Conservation (phyloP, 2,888 invertebrate species). For the Biston betularia region DNA sequence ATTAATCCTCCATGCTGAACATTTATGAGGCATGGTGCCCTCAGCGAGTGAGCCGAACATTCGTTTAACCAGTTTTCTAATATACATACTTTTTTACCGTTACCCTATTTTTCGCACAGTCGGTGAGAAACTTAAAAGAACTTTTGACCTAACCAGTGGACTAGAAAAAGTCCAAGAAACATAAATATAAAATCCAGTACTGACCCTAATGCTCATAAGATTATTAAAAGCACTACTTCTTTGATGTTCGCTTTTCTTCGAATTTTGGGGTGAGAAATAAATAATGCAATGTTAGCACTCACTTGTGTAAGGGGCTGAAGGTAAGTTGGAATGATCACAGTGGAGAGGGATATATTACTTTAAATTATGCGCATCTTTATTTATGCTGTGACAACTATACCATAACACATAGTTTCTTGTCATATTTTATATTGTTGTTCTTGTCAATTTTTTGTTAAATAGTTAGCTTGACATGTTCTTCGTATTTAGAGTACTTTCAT, state of each 20-base stretch:
- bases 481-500: no score
- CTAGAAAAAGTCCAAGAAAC: slow-evolving; percentile 14
- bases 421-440: neutral
- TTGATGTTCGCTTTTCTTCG: slow-evolving; percentile 12
- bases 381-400: neutral
- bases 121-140: neutral
- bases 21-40: neutral
- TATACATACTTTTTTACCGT: neutral
- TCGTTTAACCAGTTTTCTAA: neutral
- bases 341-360: neutral
- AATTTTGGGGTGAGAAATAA: slow-evolving; percentile 10
- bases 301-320: neutral
- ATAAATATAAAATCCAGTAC: neutral
- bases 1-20: no score
- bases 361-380: neutral
- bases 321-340: neutral
- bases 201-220: neutral
- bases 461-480: neutral
- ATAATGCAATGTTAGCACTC: slow-evolving; percentile 2
- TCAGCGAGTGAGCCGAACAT: neutral
- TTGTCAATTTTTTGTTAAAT: neutral
- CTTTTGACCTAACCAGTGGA: slow-evolving; percentile 2
- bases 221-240: slow-evolving; percentile 7
- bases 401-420: neutral
- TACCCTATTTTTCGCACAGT: neutral